A percentile compares a stretch with the other conserved stretches of the same genome.
Evolutionary conservation across 2,888 invertebrate species (phyloP).

Genomic region (Rhaphigaster nebulosa): DNA sequence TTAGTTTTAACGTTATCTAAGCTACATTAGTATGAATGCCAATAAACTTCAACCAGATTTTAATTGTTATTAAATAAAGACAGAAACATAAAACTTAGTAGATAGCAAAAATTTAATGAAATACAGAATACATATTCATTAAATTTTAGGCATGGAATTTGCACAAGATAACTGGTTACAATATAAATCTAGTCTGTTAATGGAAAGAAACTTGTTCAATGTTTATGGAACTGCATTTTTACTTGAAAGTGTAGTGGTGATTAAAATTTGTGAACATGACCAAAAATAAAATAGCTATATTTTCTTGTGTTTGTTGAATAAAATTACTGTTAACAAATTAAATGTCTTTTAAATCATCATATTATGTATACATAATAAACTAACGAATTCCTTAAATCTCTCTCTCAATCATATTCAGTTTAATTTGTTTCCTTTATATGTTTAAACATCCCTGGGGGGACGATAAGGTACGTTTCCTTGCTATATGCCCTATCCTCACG

Average conservation of each 20-base stretch:
- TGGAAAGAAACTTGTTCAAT: neutral
- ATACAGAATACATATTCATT: neutral
- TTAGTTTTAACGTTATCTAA: neutral
- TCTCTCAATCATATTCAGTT: neutral
- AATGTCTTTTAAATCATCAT: neutral
- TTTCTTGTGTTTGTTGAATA: neutral
- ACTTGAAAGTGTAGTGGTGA: neutral
- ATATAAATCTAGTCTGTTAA: neutral
- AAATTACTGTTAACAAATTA: neutral
- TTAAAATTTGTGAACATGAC: neutral
- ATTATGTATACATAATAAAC: neutral
- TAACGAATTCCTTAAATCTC: neutral
- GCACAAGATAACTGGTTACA: neutral
- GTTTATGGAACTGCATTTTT: neutral
- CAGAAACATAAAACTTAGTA: neutral
- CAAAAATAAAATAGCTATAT: neutral
- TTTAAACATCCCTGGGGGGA: neutral
- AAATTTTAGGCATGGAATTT: neutral
- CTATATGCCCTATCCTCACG: too few species aligned
- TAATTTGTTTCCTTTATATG: too few species aligned
- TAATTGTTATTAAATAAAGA: neutral
- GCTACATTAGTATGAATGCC: neutral
- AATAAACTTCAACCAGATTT: neutral
- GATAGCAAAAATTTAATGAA: neutral
- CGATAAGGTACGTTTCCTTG: too few species aligned